Evolutionary conservation across 2,888 invertebrate species (phyloP), one percentile per base, ranked within the genome.

Genomic region (Doris montereyensis): DNA sequence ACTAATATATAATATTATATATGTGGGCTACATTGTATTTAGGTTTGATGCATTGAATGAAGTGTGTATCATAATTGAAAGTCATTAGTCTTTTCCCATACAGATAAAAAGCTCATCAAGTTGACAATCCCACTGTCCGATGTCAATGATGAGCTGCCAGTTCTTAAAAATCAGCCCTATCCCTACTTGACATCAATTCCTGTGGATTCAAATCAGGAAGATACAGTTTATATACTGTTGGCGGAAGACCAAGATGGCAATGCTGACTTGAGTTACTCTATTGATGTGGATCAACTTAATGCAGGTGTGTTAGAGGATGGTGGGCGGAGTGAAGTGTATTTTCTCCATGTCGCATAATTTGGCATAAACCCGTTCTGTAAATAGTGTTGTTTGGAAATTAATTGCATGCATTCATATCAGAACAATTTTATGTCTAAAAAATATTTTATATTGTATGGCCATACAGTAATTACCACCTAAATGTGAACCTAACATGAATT

Each of bases 171-270:
- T 93, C 94, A 96, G 0, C 99, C 99, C 0, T 93, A 97, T 84
- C 99, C 99, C 24, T 98, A 98, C 96, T 97, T 98, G 92, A 97
- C 98, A 0, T 97, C 98, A 81, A 97, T 98, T 0, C 97, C 98
- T 89, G 94, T 97, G 76, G 98, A 98, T 91, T 97, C 98, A 2
- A 96, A 97, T 2, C 96, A 97, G 58, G 98, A 97, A 91, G 97
- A 97, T 0, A 97, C 97, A 3, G 97, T 98, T 2, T 98, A 97
- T 92, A 97, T 97, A n/a, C 94, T 99, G 32, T 97, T 97, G 91
- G 99, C 99, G 21, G 93, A 97, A 84, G 98, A 99, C 91, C 98
- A 98, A 1, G 97, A 98, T 90, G 97, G 97, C 0, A 97, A 97
- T 92, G 52, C 52, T 10, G 52, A 41, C 52, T 10, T 41, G 5